These are phyloP conservation scores for Percopsis transmontana DNA, from an alignment of 2,113 vertebrate genomes.

Conservation along the genomic window DNA sequence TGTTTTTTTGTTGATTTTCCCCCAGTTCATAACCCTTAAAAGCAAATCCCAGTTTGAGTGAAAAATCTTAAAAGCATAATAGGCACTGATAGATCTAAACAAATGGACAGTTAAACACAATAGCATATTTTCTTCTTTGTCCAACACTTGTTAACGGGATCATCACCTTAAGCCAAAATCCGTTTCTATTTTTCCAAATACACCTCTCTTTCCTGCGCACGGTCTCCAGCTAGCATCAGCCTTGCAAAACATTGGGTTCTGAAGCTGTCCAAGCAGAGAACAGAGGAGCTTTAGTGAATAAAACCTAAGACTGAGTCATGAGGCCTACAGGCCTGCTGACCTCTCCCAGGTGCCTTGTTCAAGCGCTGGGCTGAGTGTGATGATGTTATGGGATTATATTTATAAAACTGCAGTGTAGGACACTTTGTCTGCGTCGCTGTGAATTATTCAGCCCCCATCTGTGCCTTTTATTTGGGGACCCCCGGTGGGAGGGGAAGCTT, in stretches of 20 bases:
- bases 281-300: slow-evolving; percentile 36
- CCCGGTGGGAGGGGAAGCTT: slow-evolving; percentile 26
- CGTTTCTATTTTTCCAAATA: slow-evolving; percentile 4
- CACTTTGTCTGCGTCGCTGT: slow-evolving; percentile 63
- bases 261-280: slow-evolving; percentile 21
- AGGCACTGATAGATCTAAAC: not conserved
- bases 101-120: slow-evolving; percentile 13
- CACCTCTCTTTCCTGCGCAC: slow-evolving; percentile 7
- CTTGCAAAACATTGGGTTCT: not conserved
- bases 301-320: slow-evolving; percentile 53
- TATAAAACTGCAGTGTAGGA: slow-evolving; percentile 64
- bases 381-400: slow-evolving; percentile 74
- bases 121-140: too few relatives aligned
- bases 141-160: not conserved
- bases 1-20: not conserved
- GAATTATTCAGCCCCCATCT: slow-evolving; percentile 72
- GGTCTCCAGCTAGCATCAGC: not conserved
- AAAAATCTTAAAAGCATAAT: not conserved
- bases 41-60: not conserved
- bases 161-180: slow-evolving; percentile 14
- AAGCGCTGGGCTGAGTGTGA: slow-evolving; percentile 52
- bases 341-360: slow-evolving; percentile 64
- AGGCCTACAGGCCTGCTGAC: slow-evolving; percentile 40
- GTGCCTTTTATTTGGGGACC: slow-evolving; percentile 49
- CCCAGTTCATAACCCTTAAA: not conserved